Percentiles rank a stretch among this genome's conserved stretches.
phyloP scores from a whole-genome alignment of 2,888 invertebrate genomes.

The Dexiosoma caninum region DNA sequence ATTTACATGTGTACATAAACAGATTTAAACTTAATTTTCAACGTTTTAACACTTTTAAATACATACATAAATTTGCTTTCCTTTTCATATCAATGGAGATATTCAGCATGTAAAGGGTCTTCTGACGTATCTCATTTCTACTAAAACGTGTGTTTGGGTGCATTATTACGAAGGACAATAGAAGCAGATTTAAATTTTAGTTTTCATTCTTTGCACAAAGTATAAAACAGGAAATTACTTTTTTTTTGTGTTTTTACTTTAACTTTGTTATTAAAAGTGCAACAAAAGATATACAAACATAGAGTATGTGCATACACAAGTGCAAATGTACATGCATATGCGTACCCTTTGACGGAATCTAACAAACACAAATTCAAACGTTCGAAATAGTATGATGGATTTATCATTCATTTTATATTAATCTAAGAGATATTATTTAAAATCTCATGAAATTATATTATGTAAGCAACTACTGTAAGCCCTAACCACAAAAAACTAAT shows the following conservation, averaged over 20 bases:
- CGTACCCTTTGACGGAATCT: no score
- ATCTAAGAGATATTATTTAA: no score
- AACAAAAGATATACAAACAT: conserved; percentile 4
- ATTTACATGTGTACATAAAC: neutral
- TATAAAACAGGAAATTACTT: conserved; percentile 58
- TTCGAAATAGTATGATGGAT: no score
- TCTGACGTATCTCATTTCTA: conserved; percentile 5
- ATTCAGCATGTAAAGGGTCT: conserved; percentile 38
- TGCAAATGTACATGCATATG: conserved; percentile 3
- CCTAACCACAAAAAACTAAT: no score
- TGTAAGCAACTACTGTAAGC: no score
- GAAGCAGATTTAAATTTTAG: conserved; percentile 12
- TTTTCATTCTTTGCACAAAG: conserved; percentile 24
- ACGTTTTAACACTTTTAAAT: conserved; percentile 18
- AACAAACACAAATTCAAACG: no score
- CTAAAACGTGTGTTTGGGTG: conserved; percentile 14
- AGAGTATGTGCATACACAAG: neutral
- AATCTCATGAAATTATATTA: no score
- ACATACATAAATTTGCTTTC: neutral
- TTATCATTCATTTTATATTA: no score
- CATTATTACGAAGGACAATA: conserved; percentile 49
- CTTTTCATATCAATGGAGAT: conserved; percentile 20
- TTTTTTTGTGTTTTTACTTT: conserved; percentile 35
- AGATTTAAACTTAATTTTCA: no score
- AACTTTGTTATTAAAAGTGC: conserved; percentile 53